Evolutionary conservation across 2,888 invertebrate species (phyloP).

Genomic region (Phengaris alcon): DNA sequence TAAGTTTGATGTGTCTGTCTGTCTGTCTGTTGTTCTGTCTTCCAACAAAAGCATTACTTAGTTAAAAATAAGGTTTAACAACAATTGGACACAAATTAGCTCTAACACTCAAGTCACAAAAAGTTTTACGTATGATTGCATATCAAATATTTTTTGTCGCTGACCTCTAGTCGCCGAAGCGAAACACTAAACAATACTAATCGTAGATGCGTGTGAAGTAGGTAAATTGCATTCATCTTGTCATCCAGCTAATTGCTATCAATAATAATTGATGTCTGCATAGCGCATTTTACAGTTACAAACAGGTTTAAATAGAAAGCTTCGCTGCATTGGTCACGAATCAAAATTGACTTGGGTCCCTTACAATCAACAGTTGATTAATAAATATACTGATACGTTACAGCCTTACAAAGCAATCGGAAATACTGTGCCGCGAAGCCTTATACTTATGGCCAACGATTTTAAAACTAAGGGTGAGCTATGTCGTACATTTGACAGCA

Average conservation of each 20-base stretch:
- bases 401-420: too few species aligned
- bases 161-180: slow-evolving; percentile 16
- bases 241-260: slow-evolving; percentile 10
- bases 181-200: slow-evolving; percentile 20
- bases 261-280: slow-evolving; percentile 16
- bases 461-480: too few species aligned
- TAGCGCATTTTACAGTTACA: slow-evolving; percentile 2
- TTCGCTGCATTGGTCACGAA: not conserved
- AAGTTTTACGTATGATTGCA: slow-evolving; percentile 14
- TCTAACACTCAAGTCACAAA: not conserved
- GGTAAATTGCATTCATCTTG: slow-evolving; percentile 25
- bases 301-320: not conserved
- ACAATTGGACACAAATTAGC: not conserved
- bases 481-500: too few species aligned
- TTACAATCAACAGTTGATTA: too few species aligned
- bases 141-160: not conserved
- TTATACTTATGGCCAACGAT: too few species aligned
- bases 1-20: too few species aligned
- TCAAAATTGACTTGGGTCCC: too few species aligned
- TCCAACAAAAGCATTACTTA: too few species aligned
- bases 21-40: too few species aligned
- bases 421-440: too few species aligned
- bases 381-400: too few species aligned
- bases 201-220: slow-evolving; percentile 21
- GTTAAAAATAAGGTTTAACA: not conserved